phyloP scores from a whole-genome alignment of 2,797 vertebrate species.

The Sebastes taczanowskii region DNA sequence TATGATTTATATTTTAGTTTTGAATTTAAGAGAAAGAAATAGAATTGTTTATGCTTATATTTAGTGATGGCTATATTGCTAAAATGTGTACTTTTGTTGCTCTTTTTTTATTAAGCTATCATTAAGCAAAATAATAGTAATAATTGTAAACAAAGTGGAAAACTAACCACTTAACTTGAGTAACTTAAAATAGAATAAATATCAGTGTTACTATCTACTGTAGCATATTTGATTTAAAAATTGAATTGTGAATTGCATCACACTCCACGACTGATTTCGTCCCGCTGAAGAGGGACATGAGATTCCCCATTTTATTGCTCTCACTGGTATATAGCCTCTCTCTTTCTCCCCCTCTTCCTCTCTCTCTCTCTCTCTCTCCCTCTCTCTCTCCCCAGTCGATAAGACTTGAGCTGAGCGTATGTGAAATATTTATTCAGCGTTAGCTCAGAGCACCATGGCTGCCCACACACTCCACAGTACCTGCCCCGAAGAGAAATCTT shows the following conservation, averaged over 20 bases:
- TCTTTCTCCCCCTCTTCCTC: conserved; percentile 26
- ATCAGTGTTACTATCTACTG: neutral
- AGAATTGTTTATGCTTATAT: neutral
- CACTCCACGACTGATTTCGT: conserved; percentile 22
- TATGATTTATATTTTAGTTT: neutral
- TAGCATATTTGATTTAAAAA: conserved; percentile 12
- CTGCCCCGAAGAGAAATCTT: conserved; percentile 82
- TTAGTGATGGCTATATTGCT: neutral
- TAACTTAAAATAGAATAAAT: neutral
- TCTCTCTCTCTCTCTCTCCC: neutral
- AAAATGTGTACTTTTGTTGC: neutral
- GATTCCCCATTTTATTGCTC: conserved; percentile 44
- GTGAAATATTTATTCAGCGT: conserved; percentile 84
- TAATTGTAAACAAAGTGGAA: neutral
- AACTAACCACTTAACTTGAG: neutral
- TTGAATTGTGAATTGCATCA: conserved; percentile 5
- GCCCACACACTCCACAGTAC: conserved; percentile 77
- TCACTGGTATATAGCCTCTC: conserved; percentile 42
- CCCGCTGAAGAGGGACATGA: conserved; percentile 49
- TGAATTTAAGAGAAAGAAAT: neutral
- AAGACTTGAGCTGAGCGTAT: conserved; percentile 80
- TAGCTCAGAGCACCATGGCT: conserved; percentile 74
- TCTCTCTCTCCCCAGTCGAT: conserved; percentile 65
- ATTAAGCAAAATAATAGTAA: neutral
- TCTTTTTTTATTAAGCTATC: neutral